Evolutionary conservation across 2,797 vertebrate species (phyloP), one percentile per base, ranked within the genome.

Genomic region (Acanthurus leucopareius): DNA sequence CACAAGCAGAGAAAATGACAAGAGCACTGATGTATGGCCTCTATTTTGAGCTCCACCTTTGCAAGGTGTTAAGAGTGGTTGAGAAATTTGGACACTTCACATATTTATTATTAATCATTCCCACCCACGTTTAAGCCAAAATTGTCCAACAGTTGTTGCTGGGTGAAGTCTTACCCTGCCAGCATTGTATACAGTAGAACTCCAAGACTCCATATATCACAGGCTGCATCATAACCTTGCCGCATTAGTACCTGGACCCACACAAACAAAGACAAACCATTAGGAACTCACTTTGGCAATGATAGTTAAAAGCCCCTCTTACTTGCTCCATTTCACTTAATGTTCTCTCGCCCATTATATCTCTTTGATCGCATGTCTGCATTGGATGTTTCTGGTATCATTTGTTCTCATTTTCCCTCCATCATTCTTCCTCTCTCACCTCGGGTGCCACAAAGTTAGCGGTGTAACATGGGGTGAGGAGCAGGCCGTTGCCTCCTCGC

Each of bases 401-500:
- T 48, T 14, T 49, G 11, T 66, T 40, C 28, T 32, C 5, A 28
- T 56, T 9, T 4, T 59, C 2, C 4, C 22, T 35, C 2, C 5
- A 32, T 32, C 4, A 4, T 14, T 45, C n/a, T 2, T 38, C 17
- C 32, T 7, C n/a, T 47, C 83, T 88, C 93, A 99, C 98, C 97
- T 99, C 98, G 79, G 98, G 98, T 59, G 98, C 98, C 85, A 99
- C 98, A 62, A 99, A 99, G 93, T 99, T 99, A 83, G 98, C 98
- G 2, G 98, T 99, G 93, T 99, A 99, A 91, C 98, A 99, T 0
- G 98, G 98, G 10, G 98, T 99, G 60, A 99, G 95, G 19, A 99
- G 97, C 60, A 99, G 94, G 58, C 98, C 98, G 76, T 98, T 99
- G 72, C 97, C 98, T 74, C 97, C 98, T 48, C 97, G 92, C 69